A percentile compares a stretch with the other conserved stretches of the same genome.
Evolutionary conservation across 2,797 vertebrate genomes (phyloP).

Genomic region (Limnodromus scolopaceus): DNA sequence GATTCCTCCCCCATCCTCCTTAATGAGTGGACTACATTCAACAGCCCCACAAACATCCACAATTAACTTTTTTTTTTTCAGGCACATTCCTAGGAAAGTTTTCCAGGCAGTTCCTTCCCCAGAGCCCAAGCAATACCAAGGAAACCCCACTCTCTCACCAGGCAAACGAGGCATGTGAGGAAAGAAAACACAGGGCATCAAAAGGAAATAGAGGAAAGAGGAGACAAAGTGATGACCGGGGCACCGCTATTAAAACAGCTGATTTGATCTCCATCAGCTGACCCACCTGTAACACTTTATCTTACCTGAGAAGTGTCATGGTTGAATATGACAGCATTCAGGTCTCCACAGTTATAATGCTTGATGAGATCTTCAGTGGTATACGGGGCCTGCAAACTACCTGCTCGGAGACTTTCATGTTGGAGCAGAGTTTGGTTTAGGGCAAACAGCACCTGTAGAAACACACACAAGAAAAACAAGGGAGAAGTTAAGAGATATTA

Average conservation of each 20-base stretch:
- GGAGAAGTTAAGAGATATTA: neutral
- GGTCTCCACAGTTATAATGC: slow-evolving; percentile 86
- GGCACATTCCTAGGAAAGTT: slow-evolving; percentile 31
- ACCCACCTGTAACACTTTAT: neutral
- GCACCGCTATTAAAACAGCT: neutral
- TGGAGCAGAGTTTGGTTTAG: slow-evolving; percentile 85
- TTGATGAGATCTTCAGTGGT: slow-evolving; percentile 87
- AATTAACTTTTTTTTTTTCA: slow-evolving; percentile 49
- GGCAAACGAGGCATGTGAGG: neutral
- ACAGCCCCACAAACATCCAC: slow-evolving; percentile 34
- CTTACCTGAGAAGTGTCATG: slow-evolving; percentile 84
- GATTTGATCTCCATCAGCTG: neutral
- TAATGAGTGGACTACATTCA: slow-evolving; percentile 46
- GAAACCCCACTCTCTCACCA: slow-evolving; percentile 17
- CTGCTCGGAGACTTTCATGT: slow-evolving; percentile 83
- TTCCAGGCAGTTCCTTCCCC: slow-evolving; percentile 29
- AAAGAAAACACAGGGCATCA: neutral
- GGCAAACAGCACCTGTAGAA: slow-evolving; percentile 83
- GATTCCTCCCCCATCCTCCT: neutral
- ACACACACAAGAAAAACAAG: neutral
- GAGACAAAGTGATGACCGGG: neutral
- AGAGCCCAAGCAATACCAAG: neutral
- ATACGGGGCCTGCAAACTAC: slow-evolving; percentile 82
- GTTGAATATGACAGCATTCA: slow-evolving; percentile 85
- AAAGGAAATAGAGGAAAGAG: neutral